phyloP scores from a whole-genome alignment of 2,888 invertebrate genomes.

The Keiferia lycopersicella region DNA sequence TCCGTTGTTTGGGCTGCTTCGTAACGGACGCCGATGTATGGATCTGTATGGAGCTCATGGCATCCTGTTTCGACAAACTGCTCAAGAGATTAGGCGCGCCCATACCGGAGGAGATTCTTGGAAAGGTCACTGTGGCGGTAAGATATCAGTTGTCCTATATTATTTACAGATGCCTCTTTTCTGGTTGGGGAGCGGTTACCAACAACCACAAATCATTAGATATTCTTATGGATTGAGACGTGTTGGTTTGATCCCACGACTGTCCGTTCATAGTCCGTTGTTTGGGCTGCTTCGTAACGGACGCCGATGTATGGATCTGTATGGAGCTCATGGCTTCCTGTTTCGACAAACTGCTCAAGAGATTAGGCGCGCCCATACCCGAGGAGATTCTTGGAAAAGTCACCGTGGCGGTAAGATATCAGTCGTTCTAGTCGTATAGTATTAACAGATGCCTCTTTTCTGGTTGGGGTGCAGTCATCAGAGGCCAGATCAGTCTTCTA shows the following conservation, averaged over 20 bases:
- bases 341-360: constrained; percentile 96
- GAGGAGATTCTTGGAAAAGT: constrained; percentile 98
- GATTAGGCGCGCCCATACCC: constrained; percentile 93
- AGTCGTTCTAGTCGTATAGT: too few relatives aligned
- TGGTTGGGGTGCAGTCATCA: too few relatives aligned
- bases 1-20: constrained; percentile 98
- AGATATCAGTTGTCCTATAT: constrained; percentile 41
- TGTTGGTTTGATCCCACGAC: constrained; percentile 98
- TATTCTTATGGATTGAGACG: constrained; percentile 99
- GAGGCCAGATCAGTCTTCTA: too few relatives aligned
- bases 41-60: constrained; percentile 99
- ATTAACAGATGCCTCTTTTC: too few relatives aligned
- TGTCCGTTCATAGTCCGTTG: constrained; percentile 98
- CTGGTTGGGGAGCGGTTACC: too few relatives aligned
- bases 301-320: constrained; percentile 99
- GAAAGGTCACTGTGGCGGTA: constrained; percentile 98
- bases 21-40: constrained; percentile 98
- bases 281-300: constrained; percentile 98
- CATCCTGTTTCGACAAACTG: constrained; percentile 98
- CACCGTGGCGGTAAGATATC: constrained; percentile 90
- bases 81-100: constrained; percentile 91
- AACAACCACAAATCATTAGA: too few relatives aligned
- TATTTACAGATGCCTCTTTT: too few relatives aligned
- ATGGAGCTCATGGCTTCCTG: constrained; percentile 99
- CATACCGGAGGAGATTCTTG: constrained; percentile 97